Base-by-base conservation (phyloP, 2,113 vertebrate species). In the Mungos mungo region DNA sequence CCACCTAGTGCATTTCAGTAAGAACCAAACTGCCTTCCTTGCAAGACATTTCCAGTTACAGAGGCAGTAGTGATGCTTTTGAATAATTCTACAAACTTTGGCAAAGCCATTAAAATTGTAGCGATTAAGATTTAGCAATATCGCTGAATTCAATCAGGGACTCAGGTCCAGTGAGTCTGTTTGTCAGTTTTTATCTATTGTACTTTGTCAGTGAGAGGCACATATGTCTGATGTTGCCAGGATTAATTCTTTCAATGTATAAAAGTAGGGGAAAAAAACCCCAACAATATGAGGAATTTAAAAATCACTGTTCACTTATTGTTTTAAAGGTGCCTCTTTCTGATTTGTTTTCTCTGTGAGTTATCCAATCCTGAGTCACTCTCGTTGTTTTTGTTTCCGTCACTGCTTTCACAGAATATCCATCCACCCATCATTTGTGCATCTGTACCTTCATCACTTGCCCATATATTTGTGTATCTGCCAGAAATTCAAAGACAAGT, bases 21-120 rank as follows among this genome's bases (percentile, higher is more conserved):
- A 77, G 84, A 86, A 72, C 65, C 72, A 94, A 96, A n/a, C 35
- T 90, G 84, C 9, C 88, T 92, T 95, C 60, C 60, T 89, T 72
- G 54, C 7, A 60, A 60, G 54, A 94, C 52, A 94, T 29, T 7
- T 81, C 68, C 65, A 88, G 63, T 86, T 93, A 76, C 72, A 31
- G 6, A 80, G 29, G 79, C 11, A 80, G 50, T 77, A 54, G 45
- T 41, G 29, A 88, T 91, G 12, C 68, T 88, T 96, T 66, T 86
- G 72, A 76, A 25, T 47, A 94, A 82, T 76, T 83, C 45, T 86
- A 76, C 21, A 47, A 50, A 72, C 90, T 83, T 52, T 45, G 4
- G 27, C 94, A 65, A 81, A 68, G 19, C 4, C 4, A 69, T 72
- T 82, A 90, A 71, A 86, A 82, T 35, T 31, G 5, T 54, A 66